A percentile compares a stretch with the other conserved stretches of the same genome.
Conservation (phyloP, 2,797 vertebrate genomes). For the Nyctibius grandis region DNA sequence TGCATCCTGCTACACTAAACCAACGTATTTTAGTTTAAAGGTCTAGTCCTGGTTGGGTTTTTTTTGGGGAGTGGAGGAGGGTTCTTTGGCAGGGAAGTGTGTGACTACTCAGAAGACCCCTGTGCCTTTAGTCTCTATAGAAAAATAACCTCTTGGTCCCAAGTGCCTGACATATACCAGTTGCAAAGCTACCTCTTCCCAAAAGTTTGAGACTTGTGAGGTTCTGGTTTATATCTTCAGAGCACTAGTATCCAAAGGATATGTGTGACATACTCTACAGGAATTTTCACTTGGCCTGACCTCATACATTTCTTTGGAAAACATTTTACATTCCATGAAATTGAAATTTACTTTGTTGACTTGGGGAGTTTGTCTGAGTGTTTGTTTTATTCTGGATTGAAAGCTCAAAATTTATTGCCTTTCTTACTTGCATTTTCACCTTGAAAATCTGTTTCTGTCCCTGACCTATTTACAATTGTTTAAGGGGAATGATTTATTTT, state of each 20-base stretch:
- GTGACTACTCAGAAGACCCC: neutral
- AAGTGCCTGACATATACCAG: neutral
- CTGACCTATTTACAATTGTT: neutral
- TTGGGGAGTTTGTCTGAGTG: neutral
- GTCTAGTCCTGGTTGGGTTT: neutral
- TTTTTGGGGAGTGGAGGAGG: accelerated
- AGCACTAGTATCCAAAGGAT: neutral
- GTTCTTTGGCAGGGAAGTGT: accelerated
- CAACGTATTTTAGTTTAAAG: neutral
- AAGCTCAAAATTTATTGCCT: neutral
- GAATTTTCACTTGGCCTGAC: neutral
- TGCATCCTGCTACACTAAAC: neutral
- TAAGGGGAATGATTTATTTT: neutral
- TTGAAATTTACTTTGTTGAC: neutral
- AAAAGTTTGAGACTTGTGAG: neutral
- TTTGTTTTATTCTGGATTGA: neutral
- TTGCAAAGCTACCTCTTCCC: neutral
- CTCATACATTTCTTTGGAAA: neutral
- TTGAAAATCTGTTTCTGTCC: neutral
- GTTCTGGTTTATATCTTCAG: neutral
- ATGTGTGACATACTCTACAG: neutral
- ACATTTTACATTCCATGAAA: neutral
- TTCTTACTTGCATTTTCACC: neutral
- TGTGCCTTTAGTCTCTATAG: neutral
- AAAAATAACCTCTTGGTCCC: neutral